These are phyloP conservation scores for Drosophila punjabiensis DNA, from an alignment of 1,140 invertebrate genomes.

Conservation along the genomic window DNA sequence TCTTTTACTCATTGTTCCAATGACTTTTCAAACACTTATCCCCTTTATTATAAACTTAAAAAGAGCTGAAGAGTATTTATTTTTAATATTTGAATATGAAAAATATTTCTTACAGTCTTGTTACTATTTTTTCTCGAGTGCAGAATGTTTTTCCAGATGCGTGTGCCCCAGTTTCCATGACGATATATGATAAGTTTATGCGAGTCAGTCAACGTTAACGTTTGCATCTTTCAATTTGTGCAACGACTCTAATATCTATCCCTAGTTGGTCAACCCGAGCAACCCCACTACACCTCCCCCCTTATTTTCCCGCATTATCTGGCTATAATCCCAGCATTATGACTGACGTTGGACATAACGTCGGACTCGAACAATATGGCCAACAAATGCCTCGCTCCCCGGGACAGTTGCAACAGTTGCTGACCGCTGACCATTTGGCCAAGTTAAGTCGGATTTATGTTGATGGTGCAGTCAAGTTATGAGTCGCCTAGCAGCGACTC, in stretches of 20 bases:
- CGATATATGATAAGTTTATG: constrained; percentile 41
- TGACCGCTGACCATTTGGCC: constrained; percentile 27
- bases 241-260: constrained; percentile 33
- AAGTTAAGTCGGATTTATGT: constrained; percentile 79
- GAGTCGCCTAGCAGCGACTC: constrained; percentile 2
- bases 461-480: constrained; percentile 56
- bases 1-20: too few relatives aligned
- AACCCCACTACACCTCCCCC: too few relatives aligned
- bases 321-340: constrained; percentile 35
- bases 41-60: too few relatives aligned
- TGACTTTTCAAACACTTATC: too few relatives aligned
- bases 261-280: background rate
- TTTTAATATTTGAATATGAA: background rate
- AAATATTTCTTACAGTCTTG: too few relatives aligned
- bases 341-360: constrained; percentile 47
- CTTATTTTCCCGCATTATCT: constrained; percentile 1
- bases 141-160: background rate
- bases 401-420: constrained; percentile 10
- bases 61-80: background rate
- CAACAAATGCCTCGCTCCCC: background rate
- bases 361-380: constrained; percentile 30
- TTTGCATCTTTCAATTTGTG: constrained; percentile 35
- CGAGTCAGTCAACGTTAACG: constrained; percentile 22
- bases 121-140: background rate
- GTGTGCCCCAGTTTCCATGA: constrained; percentile 9